Conservation (phyloP, 2,797 vertebrate species). For the Erpetoichthys calabaricus region DNA sequence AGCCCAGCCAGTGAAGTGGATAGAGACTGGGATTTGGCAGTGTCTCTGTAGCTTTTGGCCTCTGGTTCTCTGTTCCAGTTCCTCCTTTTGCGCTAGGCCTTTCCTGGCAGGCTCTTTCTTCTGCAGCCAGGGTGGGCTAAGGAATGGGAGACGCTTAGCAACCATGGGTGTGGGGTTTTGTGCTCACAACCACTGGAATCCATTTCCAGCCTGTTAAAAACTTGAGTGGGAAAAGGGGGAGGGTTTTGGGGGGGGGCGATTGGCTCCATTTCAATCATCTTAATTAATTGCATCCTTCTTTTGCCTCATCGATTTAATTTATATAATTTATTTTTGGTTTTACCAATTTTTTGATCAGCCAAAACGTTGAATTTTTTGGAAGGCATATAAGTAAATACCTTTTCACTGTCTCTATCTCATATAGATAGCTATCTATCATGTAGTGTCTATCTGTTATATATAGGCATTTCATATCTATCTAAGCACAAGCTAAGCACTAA, state of each 20-base stretch:
- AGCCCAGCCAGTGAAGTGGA: slow-evolving; percentile 20
- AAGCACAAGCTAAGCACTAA: too few relatives aligned
- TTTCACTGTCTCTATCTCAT: too few relatives aligned
- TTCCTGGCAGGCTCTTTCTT: slow-evolving; percentile 18
- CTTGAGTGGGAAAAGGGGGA: too few relatives aligned
- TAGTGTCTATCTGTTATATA: too few relatives aligned
- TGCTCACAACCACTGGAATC: slow-evolving; percentile 12
- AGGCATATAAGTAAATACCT: too few relatives aligned
- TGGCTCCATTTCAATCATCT: background rate
- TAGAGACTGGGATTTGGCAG: slow-evolving; percentile 29
- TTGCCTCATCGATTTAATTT: too few relatives aligned
- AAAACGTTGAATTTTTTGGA: too few relatives aligned
- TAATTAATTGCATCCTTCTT: background rate
- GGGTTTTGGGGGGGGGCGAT: too few relatives aligned
- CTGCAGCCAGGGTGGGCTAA: slow-evolving; percentile 15
- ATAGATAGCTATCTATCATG: too few relatives aligned
- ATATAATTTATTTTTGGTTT: too few relatives aligned
- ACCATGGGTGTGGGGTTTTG: slow-evolving; percentile 5
- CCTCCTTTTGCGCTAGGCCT: slow-evolving; percentile 13
- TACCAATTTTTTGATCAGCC: too few relatives aligned
- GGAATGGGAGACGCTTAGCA: background rate
- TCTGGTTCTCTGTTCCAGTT: slow-evolving; percentile 12
- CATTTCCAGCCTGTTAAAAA: background rate
- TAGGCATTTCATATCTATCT: too few relatives aligned
- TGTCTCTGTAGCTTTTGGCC: slow-evolving; percentile 30